Base-by-base conservation (phyloP, 2,113 vertebrate genomes). In the Ellobius talpinus region DNA sequence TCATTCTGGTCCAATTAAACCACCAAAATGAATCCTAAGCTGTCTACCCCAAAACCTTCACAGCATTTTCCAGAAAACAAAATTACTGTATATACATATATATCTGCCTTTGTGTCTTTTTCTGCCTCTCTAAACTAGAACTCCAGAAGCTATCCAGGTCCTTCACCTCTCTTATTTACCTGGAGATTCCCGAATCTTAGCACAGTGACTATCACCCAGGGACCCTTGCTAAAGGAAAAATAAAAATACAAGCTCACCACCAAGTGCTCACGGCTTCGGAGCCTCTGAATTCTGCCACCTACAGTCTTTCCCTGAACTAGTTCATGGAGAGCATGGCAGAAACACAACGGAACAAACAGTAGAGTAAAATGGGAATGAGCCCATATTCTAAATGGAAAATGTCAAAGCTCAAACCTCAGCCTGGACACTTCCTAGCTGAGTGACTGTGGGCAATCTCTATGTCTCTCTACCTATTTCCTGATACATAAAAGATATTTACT, bases 11-110 rank as follows among this genome's bases (percentile, higher is more conserved):
- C 85, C 94, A 95, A 87, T 13, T 55, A 84, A 87, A 93, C 11
- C 47, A 88, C 47, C 70, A 47, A 77, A 92, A 82, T 85, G 68
- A 95, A 47, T 87, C 58, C 7, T 5, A 63, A 1, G 1, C 16
- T 36, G 36, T 19, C 50, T n/a, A 72, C 12, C 45, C 63, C 55
- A 96, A 76, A 76, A 88, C 63, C 85, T 87, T 87, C 36, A 72
- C 0, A 92, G 79, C 36, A 81, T 82, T 93, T 94, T 74, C 84
- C 79, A 88, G n/a, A 92, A 96, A 93, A 93, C 65, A 78, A 86
- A 21, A 3, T 26, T 39, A 45, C 39, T 31, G 29, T 65, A 42
- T 23, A 42, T 3, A 74, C 10, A 72, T 17, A 72, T 16, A 72
- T 14, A 33, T 11, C 13, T 91, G 31, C 79, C 6, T 90, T 81